These are phyloP conservation scores for Balearica regulorum DNA, from an alignment of 2,797 vertebrate species.

Conservation along the genomic window DNA sequence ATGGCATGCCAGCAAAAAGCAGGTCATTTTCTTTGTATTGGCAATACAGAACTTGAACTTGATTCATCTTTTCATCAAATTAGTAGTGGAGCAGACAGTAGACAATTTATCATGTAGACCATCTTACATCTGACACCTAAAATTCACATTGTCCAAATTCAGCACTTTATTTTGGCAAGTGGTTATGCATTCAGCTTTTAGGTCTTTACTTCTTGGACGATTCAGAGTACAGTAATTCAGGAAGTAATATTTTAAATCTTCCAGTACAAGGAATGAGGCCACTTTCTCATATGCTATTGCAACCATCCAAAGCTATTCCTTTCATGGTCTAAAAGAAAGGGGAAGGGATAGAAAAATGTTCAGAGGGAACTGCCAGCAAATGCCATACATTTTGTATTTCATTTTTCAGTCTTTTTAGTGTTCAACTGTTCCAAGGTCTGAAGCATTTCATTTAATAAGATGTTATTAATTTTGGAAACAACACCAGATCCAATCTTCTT, in stretches of 20 bases:
- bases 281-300: neutral
- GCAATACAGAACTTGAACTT: neutral
- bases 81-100: neutral
- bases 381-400: conserved; percentile 1
- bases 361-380: neutral
- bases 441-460: conserved; percentile 41
- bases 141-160: conserved; percentile 20
- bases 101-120: neutral
- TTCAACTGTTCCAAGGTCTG: neutral
- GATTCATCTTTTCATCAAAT: neutral
- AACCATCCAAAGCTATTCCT: conserved; percentile 11
- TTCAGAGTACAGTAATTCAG: conserved; percentile 24
- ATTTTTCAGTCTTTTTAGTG: neutral
- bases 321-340: conserved; percentile 23
- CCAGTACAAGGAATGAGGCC: neutral
- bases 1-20: neutral
- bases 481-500: neutral
- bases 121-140: neutral
- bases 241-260: conserved; percentile 53
- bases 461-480: conserved; percentile 46
- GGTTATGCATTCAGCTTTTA: neutral
- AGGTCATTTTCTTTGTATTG: neutral
- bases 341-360: neutral
- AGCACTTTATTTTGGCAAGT: conserved; percentile 41
- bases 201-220: conserved; percentile 26